Base-by-base conservation (phyloP, 2,113 vertebrate genomes). In the Oenanthe melanoleuca region DNA sequence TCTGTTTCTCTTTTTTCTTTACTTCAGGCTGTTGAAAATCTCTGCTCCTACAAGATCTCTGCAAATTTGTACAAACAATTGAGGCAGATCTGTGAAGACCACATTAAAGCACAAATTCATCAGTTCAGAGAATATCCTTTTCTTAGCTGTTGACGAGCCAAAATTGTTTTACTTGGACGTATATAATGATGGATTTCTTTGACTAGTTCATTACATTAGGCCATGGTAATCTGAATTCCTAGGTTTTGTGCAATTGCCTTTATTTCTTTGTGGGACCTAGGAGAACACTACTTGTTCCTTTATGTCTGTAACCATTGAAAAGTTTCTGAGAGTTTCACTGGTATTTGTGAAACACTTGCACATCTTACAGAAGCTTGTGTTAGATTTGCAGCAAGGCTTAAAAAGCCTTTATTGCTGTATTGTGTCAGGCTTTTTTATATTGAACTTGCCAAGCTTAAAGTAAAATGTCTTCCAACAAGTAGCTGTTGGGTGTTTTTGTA, bases 111-210 rank as follows among this genome's bases (percentile, higher is more conserved):
- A 97, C 99, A 99, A 93, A 99, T 99, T 66, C 98, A 99, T 93
- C 99, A 99, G 26, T 99, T 99, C 98, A 99, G 99, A 98, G 99
- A 99, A 99, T 99, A 99, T 99, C 99, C 99, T 99, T 99, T 97
- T 67, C 80, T 59, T 63, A 72, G 53, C 18, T 82, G 33, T 66
- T 93, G 59, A 89, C 49, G 57, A 90, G 10, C 15, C 31, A 77
- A 42, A 92, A 87, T 3, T 1, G 44, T 92, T 92, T 95, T 70
- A 79, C 28, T 42, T 90, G 59, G 61, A 29, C 70, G 12, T 47
- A 15, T 38, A 17, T 67, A 33, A 37, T 31, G 59, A 55, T 91
- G 47, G 29, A 73, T 92, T 89, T 79, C 24, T 87, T 91, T 72
- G 13, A 37, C 18, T 56, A 49, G 45, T 66, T 86, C 34, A 15